Evolutionary conservation across 2,113 vertebrate genomes (phyloP).

Genomic region (Bos javanicus): DNA sequence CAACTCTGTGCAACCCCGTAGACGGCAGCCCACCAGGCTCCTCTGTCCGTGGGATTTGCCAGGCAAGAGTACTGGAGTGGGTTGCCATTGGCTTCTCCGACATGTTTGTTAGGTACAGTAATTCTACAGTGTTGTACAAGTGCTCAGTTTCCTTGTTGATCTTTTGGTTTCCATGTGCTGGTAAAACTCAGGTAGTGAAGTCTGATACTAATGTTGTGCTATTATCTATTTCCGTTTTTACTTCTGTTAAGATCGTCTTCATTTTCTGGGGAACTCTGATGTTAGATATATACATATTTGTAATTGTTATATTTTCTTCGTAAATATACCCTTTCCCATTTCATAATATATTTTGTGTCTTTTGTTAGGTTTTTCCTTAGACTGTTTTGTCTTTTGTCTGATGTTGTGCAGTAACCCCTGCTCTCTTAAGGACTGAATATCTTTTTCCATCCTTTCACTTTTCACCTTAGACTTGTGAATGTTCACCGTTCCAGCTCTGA

Average conservation of each 20-base stretch:
- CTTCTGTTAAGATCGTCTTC: background rate
- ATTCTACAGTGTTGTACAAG: background rate
- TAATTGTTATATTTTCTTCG: background rate
- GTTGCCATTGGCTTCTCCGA: background rate
- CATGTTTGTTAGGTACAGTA: background rate
- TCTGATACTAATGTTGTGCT: background rate
- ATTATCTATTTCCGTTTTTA: background rate
- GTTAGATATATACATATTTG: background rate
- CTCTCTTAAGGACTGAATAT: background rate
- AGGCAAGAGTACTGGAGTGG: too few relatives aligned
- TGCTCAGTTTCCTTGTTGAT: background rate
- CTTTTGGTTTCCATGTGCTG: background rate
- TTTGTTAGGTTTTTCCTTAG: background rate
- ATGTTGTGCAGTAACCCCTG: background rate
- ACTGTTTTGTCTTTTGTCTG: background rate
- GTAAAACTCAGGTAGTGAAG: background rate
- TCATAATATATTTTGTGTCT: background rate
- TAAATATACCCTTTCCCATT: background rate
- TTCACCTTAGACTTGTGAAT: background rate
- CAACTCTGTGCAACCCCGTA: too few relatives aligned
- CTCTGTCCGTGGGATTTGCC: too few relatives aligned
- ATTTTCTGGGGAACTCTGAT: background rate
- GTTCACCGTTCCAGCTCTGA: background rate
- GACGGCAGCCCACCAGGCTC: too few relatives aligned
- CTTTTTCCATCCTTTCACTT: background rate